Conservation (phyloP, 2,888 invertebrate species). For the Mystacides longicornis region DNA sequence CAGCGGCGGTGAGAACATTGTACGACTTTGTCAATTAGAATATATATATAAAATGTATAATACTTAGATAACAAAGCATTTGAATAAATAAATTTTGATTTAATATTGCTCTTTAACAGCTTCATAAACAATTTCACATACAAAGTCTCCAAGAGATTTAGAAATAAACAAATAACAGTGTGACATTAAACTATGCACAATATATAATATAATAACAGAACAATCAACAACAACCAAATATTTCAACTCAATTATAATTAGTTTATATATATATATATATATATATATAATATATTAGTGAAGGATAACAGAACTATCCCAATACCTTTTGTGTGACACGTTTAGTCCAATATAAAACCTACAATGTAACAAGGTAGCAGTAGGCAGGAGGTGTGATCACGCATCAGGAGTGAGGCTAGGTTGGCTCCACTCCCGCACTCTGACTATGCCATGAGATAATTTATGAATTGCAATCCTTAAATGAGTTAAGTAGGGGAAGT, state of each 20-base stretch:
- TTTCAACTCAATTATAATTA: not conserved
- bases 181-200: not conserved
- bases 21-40: not conserved
- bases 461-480: too few species aligned
- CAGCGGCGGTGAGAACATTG: not conserved
- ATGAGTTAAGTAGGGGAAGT: too few species aligned
- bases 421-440: too few species aligned
- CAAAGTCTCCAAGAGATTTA: not conserved
- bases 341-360: constrained; percentile 15
- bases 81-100: constrained; percentile 15
- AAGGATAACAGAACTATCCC: constrained; percentile 6
- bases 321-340: constrained; percentile 11
- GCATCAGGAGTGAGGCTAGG: too few species aligned
- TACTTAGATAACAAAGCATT: not conserved
- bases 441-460: too few species aligned
- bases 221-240: not conserved
- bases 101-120: constrained; percentile 22
- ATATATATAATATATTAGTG: not conserved
- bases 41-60: not conserved
- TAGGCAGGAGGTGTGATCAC: too few species aligned
- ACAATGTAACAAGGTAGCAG: too few species aligned
- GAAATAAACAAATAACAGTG: not conserved
- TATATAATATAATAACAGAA: not conserved
- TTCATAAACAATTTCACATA: not conserved
- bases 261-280: not conserved